phyloP scores from a whole-genome alignment of 2,797 vertebrate species.

The Tapera naevia region DNA sequence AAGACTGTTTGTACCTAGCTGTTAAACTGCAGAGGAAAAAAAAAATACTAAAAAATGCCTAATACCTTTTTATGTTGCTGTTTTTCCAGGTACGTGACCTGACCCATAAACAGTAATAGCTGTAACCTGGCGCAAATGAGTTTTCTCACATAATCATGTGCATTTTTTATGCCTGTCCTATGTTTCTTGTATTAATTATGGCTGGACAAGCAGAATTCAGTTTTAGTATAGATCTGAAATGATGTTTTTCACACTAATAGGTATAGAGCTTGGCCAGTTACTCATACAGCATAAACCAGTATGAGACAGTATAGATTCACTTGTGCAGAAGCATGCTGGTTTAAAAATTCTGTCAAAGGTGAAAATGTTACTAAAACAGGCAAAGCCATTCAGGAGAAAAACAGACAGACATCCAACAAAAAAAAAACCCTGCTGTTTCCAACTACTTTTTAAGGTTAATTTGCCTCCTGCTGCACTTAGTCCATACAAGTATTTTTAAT shows the following conservation, averaged over 20 bases:
- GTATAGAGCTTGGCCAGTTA: neutral
- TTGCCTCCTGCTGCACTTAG: neutral
- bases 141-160: neutral
- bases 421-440: neutral
- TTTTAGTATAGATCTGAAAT: neutral
- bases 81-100: neutral
- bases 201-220: neutral
- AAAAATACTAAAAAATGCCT: neutral
- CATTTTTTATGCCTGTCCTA: neutral
- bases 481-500: neutral
- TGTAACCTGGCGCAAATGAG: neutral
- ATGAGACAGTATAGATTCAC: neutral
- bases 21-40: neutral
- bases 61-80: neutral
- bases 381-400: neutral
- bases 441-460: neutral
- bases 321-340: neutral
- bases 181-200: neutral
- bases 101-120: neutral
- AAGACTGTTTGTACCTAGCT: neutral
- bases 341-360: neutral
- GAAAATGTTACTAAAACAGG: neutral
- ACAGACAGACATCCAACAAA: neutral
- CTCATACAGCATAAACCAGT: neutral
- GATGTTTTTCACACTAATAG: neutral